A percentile compares a stretch with the other conserved stretches of the same genome.
These are phyloP conservation scores for Brachionus sp. DNA, from an alignment of 1,140 invertebrate species.

Conservation along the genomic window DNA sequence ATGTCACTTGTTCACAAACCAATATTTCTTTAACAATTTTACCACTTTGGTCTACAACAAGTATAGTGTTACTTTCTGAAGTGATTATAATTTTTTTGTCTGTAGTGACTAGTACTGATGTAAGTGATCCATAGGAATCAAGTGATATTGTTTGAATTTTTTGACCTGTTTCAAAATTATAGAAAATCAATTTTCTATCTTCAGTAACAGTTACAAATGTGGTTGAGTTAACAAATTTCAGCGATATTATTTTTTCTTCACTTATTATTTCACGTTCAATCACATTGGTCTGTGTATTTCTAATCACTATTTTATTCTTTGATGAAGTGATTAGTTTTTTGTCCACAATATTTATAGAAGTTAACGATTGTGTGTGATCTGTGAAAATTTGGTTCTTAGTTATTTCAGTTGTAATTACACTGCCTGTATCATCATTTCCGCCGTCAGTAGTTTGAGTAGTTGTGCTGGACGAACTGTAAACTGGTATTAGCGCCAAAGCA, in stretches of 20 bases:
- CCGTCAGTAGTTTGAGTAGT: not conserved
- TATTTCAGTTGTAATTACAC: not conserved
- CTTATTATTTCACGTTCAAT: not conserved
- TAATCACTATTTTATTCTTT: not conserved
- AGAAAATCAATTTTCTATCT: not conserved
- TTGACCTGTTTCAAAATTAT: not conserved
- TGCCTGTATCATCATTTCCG: not conserved
- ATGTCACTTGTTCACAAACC: not conserved
- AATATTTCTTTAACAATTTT: not conserved
- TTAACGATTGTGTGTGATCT: not conserved
- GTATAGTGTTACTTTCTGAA: not conserved
- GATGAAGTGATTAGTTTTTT: not conserved
- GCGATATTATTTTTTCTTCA: not conserved
- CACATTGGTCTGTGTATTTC: not conserved
- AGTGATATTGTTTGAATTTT: not conserved
- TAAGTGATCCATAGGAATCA: not conserved
- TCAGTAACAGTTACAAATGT: not conserved
- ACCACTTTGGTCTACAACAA: not conserved
- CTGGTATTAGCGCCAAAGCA: not conserved
- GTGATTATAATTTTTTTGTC: not conserved
- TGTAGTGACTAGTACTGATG: not conserved
- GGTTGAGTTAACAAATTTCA: not conserved
- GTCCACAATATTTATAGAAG: not conserved
- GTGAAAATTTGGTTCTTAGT: not conserved
- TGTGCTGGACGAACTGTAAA: not conserved